phyloP scores from a whole-genome alignment of 2,797 vertebrate genomes.

The Rousettus madagascariensis region DNA sequence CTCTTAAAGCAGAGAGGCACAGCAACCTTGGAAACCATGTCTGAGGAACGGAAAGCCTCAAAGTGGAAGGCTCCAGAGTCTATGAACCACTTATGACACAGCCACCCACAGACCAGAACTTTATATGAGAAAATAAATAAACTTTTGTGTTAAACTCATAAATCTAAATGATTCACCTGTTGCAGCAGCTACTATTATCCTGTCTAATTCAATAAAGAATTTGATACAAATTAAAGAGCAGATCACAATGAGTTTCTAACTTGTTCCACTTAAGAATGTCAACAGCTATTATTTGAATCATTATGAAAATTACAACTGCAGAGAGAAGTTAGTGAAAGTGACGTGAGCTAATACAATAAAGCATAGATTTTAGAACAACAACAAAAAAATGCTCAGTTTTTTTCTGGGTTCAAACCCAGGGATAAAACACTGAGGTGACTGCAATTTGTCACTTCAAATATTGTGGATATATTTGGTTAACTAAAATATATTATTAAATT shows the following conservation, averaged over 20 bases:
- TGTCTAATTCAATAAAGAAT: not conserved
- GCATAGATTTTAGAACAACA: not conserved
- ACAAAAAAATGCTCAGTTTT: not conserved
- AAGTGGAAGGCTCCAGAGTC: not conserved
- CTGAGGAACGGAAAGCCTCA: not conserved
- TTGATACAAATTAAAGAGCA: constrained; percentile 46
- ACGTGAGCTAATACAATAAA: not conserved
- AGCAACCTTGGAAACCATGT: not conserved
- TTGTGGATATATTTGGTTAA: not conserved
- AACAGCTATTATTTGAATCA: constrained; percentile 30
- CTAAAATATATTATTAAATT: not conserved
- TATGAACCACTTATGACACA: not conserved
- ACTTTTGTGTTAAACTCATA: not conserved
- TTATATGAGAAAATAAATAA: constrained; percentile 13
- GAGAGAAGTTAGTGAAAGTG: not conserved
- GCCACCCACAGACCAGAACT: constrained; percentile 16
- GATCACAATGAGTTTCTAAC: constrained; percentile 29
- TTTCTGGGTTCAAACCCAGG: constrained; percentile 3
- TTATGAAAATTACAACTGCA: constrained; percentile 27
- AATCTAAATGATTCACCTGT: not conserved
- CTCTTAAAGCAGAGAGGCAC: not conserved
- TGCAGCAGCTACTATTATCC: not conserved
- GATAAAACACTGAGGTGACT: not conserved
- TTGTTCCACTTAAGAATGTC: constrained; percentile 35
- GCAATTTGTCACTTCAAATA: not conserved